These are phyloP conservation scores for Antitype chi DNA, from an alignment of 2,888 invertebrate genomes.

Conservation along the genomic window DNA sequence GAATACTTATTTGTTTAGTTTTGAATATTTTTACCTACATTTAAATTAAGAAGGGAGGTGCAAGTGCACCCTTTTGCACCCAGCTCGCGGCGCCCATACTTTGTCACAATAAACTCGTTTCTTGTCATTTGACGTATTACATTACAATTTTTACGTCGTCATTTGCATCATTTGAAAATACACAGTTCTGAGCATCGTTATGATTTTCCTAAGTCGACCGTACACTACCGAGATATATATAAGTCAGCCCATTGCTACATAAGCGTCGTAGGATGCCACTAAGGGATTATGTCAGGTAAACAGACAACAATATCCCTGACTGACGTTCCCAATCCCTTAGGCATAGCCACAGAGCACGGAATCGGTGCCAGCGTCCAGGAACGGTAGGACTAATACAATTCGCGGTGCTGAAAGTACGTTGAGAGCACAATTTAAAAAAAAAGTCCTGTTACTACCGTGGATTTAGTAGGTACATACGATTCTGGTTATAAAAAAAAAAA, in stretches of 20 bases:
- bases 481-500: too few relatives aligned
- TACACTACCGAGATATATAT: neutral
- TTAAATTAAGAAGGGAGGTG: too few relatives aligned
- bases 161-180: neutral
- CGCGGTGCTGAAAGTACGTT: neutral
- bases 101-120: neutral
- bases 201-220: neutral
- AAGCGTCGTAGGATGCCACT: constrained; percentile 1
- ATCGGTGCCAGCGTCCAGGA: too few relatives aligned
- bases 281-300: constrained; percentile 25
- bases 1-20: too few relatives aligned
- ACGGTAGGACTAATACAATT: neutral
- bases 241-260: neutral
- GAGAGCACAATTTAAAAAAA: too few relatives aligned
- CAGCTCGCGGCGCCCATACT: too few relatives aligned
- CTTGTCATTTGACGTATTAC: neutral
- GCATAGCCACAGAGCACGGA: neutral
- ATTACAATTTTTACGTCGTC: neutral
- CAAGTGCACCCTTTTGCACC: too few relatives aligned
- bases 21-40: too few relatives aligned
- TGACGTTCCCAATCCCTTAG: constrained; percentile 17
- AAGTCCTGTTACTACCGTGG: too few relatives aligned
- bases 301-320: constrained; percentile 18
- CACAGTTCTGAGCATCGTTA: too few relatives aligned
- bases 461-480: too few relatives aligned